Conservation (phyloP, 2,888 invertebrate genomes). For the Lamellibrachia satsuma region DNA sequence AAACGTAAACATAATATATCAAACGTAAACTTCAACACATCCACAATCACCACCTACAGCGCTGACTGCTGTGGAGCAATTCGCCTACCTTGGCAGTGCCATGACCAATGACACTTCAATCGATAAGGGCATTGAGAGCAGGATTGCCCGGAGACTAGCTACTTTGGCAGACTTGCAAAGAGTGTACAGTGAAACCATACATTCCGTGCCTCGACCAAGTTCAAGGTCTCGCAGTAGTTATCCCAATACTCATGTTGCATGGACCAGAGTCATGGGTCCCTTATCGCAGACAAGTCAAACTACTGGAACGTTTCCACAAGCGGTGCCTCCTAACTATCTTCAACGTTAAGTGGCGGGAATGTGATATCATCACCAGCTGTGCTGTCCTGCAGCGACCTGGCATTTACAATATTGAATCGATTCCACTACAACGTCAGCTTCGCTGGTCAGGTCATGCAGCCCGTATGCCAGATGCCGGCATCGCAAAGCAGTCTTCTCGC, state of each 20-base stretch:
- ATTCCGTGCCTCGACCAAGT: not conserved
- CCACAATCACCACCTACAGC: not conserved
- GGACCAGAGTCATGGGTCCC: not conserved
- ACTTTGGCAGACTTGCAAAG: not conserved
- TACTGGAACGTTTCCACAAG: not conserved
- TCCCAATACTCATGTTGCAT: not conserved
- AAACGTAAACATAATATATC: too few relatives aligned
- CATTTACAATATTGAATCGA: not conserved
- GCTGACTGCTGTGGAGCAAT: not conserved
- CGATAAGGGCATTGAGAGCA: not conserved
- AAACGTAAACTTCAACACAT: not conserved
- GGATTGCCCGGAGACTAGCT: not conserved
- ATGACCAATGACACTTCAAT: not conserved
- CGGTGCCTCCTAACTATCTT: not conserved
- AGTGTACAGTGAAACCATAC: too few relatives aligned
- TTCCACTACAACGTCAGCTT: not conserved
- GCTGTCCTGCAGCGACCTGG: not conserved
- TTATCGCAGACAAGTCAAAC: not conserved
- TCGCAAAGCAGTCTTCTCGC: not conserved
- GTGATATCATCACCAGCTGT: not conserved
- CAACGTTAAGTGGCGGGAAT: not conserved
- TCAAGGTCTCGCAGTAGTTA: not conserved
- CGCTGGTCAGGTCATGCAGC: not conserved
- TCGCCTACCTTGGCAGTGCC: not conserved
- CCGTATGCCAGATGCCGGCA: not conserved